phyloP scores from a whole-genome alignment of 2,113 vertebrate genomes.

The Camelus bactrianus region DNA sequence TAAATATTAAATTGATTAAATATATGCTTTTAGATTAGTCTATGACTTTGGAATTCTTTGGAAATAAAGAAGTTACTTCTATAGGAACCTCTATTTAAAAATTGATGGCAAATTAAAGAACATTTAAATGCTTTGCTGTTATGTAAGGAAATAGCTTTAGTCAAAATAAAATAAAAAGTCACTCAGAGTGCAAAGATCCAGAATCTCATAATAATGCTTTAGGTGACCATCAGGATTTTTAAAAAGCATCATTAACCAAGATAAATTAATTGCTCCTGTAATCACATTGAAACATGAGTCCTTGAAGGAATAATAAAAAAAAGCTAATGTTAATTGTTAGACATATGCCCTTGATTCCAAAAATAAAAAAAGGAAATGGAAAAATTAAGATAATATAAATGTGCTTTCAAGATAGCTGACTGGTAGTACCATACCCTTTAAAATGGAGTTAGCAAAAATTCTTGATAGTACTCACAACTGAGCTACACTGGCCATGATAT shows the following conservation, averaged over 20 bases:
- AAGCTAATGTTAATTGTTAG: background rate
- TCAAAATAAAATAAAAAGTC: background rate
- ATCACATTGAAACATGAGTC: background rate
- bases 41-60: background rate
- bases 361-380: background rate
- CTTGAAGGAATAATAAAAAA: background rate
- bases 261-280: too few species aligned
- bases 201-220: too few species aligned
- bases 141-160: background rate
- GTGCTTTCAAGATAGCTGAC: background rate
- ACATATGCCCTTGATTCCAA: background rate
- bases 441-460: background rate
- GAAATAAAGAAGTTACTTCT: background rate
- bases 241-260: too few species aligned
- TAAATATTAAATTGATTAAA: background rate
- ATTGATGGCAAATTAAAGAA: background rate
- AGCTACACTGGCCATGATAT: background rate
- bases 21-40: background rate
- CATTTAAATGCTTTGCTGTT: background rate
- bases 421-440: background rate
- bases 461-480: background rate
- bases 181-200: background rate
- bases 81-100: background rate
- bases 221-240: too few species aligned
- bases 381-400: background rate